Percentiles rank a stretch among this genome's conserved stretches.
phyloP scores from a whole-genome alignment of 35 echinoderm and acorn worm genomes.

The Hemicentrotus pulcherrimus region DNA sequence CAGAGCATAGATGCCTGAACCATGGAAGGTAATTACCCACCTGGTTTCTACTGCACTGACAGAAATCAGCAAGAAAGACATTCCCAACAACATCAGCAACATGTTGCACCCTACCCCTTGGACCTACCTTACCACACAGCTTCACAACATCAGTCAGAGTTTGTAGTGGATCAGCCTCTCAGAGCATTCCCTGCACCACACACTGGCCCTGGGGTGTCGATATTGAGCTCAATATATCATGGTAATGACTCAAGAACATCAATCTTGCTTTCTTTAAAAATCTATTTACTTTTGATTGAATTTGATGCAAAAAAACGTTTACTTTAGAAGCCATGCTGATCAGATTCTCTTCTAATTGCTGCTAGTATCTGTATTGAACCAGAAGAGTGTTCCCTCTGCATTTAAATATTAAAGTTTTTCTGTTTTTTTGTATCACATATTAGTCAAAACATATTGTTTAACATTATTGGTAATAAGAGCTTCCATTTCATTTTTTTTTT shows the following conservation, averaged over 20 bases:
- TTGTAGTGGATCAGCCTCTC: background rate
- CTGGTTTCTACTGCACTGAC: background rate
- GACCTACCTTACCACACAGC: background rate
- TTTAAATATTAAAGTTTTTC: no score
- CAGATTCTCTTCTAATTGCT: no score
- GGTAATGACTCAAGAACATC: background rate
- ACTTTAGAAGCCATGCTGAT: no score
- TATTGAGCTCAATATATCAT: background rate
- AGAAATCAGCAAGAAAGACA: constrained; percentile 2
- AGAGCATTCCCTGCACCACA: background rate
- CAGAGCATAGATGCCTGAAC: background rate
- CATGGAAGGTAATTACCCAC: background rate
- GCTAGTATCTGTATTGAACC: no score
- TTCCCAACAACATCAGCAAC: background rate
- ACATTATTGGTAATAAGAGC: no score
- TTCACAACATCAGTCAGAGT: background rate
- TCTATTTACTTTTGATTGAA: no score
- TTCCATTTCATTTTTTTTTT: no score
- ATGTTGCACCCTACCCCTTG: background rate
- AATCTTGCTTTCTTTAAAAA: no score
- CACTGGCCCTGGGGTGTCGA: background rate
- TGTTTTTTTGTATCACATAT: no score
- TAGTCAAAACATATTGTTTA: no score
- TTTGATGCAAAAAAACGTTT: no score
- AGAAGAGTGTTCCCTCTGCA: no score